Evolutionary conservation across 2,888 invertebrate genomes (phyloP), one percentile per base, ranked within the genome.

Genomic region (Diplazon laetatorius): DNA sequence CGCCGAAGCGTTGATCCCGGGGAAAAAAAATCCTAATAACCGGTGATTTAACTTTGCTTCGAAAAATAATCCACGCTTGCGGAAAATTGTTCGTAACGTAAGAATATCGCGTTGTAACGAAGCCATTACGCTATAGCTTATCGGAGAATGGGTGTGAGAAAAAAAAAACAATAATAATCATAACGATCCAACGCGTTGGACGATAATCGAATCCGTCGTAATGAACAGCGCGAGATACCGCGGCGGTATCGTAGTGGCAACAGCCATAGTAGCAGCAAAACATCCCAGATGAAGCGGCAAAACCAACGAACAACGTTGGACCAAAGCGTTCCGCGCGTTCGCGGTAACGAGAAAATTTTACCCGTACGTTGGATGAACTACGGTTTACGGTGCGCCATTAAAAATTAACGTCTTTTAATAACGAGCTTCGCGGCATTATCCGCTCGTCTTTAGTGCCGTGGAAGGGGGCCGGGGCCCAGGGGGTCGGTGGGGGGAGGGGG

Each of bases 361-460:
- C 57, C n/a, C 79, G 77, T 80, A 80, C 74, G 79, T 59, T 55
- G 76, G 71, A 77, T 69, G 78, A 81, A 76, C 80, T 86, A 84
- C 80, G 83, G 81, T 80, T 80, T 81, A 74, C 69, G 60, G 77
- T 66, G 75, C n/a, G n/a, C 80, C 83, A 84, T 85, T 84, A 86
- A 86, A 82, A 85, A 83, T 84, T 86, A 84, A 83, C 81, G 82
- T 72, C 78, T 80, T 82, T 82, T 75, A 78, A 81, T 85, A 82
- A 82, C 69, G 82, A 71, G 60, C 76, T 60, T 63, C 72, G 65
- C 77, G 55, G 81, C 69, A 80, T 80, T 80, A 80, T 78, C 74
- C 70, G 74, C 68, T 72, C 76, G 75, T 76, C 79, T 76, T 79
- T 72, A 72, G 72, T 69, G 72, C 72, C 71, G 74, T 78, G 76